phyloP scores from a whole-genome alignment of 1,140 invertebrate species.

The Contarinia nasturtii region DNA sequence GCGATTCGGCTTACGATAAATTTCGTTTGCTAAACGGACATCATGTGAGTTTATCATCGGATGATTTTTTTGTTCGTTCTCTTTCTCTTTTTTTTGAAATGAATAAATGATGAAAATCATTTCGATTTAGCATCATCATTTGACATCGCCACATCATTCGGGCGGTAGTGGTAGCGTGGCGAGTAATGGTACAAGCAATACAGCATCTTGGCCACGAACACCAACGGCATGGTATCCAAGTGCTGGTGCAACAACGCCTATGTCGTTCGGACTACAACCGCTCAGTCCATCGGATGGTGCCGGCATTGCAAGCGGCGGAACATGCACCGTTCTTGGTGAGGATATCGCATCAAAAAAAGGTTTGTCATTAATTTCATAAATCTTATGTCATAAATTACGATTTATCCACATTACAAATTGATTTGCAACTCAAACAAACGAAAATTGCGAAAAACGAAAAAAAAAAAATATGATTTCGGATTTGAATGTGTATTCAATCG shows the following conservation, averaged over 20 bases:
- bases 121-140: no score
- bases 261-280: slow-evolving; percentile 5
- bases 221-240: slow-evolving; percentile 18
- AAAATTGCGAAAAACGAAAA: neutral
- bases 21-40: slow-evolving; percentile 66
- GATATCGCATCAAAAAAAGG: slow-evolving; percentile 18
- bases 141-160: no score
- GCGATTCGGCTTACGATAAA: slow-evolving; percentile 66
- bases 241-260: slow-evolving; percentile 5
- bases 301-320: neutral
- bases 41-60: slow-evolving; percentile 1
- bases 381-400: no score
- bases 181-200: neutral
- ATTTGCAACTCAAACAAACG: neutral
- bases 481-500: no score
- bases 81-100: no score
- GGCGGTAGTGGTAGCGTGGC: no score
- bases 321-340: slow-evolving; percentile 6
- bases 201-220: slow-evolving; percentile 2
- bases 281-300: slow-evolving; percentile 5
- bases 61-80: neutral
- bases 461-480: no score
- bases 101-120: no score
- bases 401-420: no score
- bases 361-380: slow-evolving; percentile 3